Base-by-base conservation (phyloP, 2,888 invertebrate genomes). In the Congeria kusceri region DNA sequence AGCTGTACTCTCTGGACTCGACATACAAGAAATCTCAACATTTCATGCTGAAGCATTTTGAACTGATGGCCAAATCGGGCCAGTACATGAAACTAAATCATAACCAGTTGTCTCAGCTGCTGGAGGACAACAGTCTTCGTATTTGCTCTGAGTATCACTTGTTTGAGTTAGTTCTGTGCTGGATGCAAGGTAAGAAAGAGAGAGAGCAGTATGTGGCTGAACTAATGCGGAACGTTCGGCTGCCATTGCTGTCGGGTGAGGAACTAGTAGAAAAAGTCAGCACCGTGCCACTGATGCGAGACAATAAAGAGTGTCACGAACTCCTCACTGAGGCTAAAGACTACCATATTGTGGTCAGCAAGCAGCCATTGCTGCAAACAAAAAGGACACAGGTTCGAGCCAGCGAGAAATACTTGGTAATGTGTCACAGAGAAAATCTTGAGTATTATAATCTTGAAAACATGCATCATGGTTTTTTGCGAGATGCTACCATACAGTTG, bases 321-420 rank as follows among this genome's bases (percentile, higher is more conserved):
- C 86, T 92, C 70, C 82, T 93, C 25, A 92, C 91, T 1, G 91
- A 92, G 63, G 93, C 93, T 58, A 93, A 93, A 64, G 93, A 93
- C 81, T 93, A 93, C 77, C 93, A 93, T 80, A 92, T 93, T 56
- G 92, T 93, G 25, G 91, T 91, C 20, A 90, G 91, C 75, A 93
- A 92, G 70, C 92, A 93, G 78, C 92, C 93, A 0, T 67, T 92
- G 82, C 80, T 92, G 15, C 93, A 93, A 84, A 88, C 83, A 1
- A 71, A 67, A 23, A 86, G 92, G 28, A 93, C 93, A n/a, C 92
- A 92, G 69, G 92, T 92, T 11, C 82, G 92, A 39, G 91, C 91
- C 9, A 89, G 91, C 25, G 79, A 86, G 13, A 88, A 88, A 29
- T 90, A 90, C 73, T 83, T 93, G 4, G 90, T 93, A 44, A 91